Evolutionary conservation across 2,797 vertebrate genomes (phyloP), one percentile per base, ranked within the genome.

Genomic region (Todus mexicanus): DNA sequence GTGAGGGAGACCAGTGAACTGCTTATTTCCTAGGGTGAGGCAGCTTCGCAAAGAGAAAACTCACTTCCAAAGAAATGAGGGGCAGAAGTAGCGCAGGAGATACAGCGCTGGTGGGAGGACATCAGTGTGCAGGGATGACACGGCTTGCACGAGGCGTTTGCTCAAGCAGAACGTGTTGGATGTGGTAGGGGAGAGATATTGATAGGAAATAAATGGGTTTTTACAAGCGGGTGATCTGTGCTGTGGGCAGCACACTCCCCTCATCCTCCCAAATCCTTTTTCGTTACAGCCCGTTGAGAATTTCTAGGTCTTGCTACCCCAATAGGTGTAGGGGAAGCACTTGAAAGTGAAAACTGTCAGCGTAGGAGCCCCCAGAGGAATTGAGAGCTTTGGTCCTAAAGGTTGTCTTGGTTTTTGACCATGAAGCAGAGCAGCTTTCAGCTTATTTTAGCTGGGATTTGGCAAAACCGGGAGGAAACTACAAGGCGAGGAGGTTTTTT

Each of bases 41-140:
- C 12, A 35, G 29, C 54, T 68, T n/a, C 40, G 68, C 37, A n/a
- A 16, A 31, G 29, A 13, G 4, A 47, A 47, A 81, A 33, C 25
- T 10, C 3, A 0, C 9, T 61, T 64, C 51, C 50, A 14, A 26
- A 26, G 5, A 35, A 50, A 54, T 0, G 0, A 33, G 47, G 51
- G 6, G 29, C 38, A 25, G 75, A 74, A 38, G 19, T 43, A 40
- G 31, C 14, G 35, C 48, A 31, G 53, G 43, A 73, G n/a, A 9
- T n/a, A 3, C 4, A n/a, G 4, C 26, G 35, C 56, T 40, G 5
- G 29, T 1, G 31, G 72, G 35, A 74, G 9, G 5, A 1, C 11
- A 6, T 9, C 5, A 1, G 53, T 20, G 54, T 14, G 7, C 10
- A 42, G 65, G 50, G 9, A 1, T 14, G 5, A 9, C 11, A 0